A percentile compares a stretch with the other conserved stretches of the same genome.
Evolutionary conservation across 2,888 invertebrate species (phyloP).

Genomic region (Apodemia duryi): DNA sequence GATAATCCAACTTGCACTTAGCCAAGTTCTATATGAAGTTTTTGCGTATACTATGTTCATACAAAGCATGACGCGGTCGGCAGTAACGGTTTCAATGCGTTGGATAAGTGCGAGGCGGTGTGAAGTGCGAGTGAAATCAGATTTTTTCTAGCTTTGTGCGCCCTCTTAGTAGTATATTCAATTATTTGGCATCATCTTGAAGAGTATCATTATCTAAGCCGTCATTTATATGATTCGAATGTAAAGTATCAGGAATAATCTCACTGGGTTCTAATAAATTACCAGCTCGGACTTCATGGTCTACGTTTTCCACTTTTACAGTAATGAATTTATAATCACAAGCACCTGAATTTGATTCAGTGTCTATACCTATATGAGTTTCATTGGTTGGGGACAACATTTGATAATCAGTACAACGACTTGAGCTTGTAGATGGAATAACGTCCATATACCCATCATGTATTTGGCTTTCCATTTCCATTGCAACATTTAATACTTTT

Average conservation of each 20-base stretch:
- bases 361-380: neutral
- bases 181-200: neutral
- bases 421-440: neutral
- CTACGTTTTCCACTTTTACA: neutral
- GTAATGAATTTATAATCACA: neutral
- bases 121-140: too few relatives aligned
- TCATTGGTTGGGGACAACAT: neutral
- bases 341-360: neutral
- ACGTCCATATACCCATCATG: neutral
- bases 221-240: neutral
- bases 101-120: too few relatives aligned
- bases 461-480: slow-evolving; percentile 6
- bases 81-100: too few relatives aligned
- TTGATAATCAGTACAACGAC: slow-evolving; percentile 1
- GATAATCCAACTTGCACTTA: too few relatives aligned
- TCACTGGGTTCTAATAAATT: neutral
- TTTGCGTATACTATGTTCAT: too few relatives aligned
- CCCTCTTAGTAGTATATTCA: too few relatives aligned
- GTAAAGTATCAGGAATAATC: neutral
- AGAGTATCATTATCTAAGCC: neutral
- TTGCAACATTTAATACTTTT: slow-evolving; percentile 4
- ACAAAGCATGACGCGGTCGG: too few relatives aligned
- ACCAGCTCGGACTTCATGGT: neutral
- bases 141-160: too few relatives aligned
- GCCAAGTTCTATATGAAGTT: too few relatives aligned